Evolutionary conservation across 2,888 invertebrate genomes (phyloP), one percentile per base, ranked within the genome.

Genomic region (Pseudococcus viburni): DNA sequence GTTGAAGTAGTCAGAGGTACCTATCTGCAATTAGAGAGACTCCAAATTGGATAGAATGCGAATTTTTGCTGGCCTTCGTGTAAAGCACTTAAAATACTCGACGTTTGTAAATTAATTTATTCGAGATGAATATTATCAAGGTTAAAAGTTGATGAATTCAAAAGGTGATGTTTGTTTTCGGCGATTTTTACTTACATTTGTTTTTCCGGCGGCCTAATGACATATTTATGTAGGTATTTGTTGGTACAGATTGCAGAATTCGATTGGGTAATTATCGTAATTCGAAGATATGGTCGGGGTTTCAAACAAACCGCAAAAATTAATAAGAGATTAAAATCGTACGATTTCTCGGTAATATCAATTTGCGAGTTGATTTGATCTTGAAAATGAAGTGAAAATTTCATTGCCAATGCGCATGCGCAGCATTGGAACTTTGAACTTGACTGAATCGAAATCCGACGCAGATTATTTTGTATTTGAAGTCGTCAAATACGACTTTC

Each of bases 81-180:
- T 6, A 33, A 73, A 64, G 22, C 6, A 64, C 1, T 22, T 19
- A 59, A 73, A 73, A 33, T 73, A 73, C 17, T 73, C 33, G 17
- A 33, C 12, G 33, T 33, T 73, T 73, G 33, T 73, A 19, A 73
- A 73, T 17, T 73, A 33, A 73, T 73, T 73, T 73, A n/a, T 73
- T 33, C 73, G 33, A 68, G 68, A 73, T 73, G 22, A 26, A 68
- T 22, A 26, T 3, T 26, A 73, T 73, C 73, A 73, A 73, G 73
- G 73, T 73, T 73, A 33, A 6, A 15, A 73, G 26, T 15, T 33
- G 15, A 73, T 73, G 33, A 68, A 33, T 73, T 73, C 15, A 73
- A 33, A 73, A 33, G 73, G 26, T 33, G 3, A 73, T 73, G 33
- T 73, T 33, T 64, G 64, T 64, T 64, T 64, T 73, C 33, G 4